Conservation (phyloP, 2,888 invertebrate genomes). For the Nezara viridula region DNA sequence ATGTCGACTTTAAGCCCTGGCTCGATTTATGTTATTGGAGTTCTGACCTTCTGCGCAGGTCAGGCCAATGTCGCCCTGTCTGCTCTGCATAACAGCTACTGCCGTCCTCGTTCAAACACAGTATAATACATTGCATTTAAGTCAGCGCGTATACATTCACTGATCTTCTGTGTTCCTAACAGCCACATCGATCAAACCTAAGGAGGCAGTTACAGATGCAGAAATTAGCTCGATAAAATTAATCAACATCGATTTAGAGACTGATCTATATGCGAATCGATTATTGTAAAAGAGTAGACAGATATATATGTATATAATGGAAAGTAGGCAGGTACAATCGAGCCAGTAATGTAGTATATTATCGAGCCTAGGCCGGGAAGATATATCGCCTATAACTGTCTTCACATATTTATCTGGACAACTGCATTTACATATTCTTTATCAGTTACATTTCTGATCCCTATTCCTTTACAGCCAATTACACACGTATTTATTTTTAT, state of each 20-base stretch:
- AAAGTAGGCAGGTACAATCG: not conserved
- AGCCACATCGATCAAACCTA: not conserved
- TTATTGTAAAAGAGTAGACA: not conserved
- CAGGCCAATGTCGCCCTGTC: constrained; percentile 4
- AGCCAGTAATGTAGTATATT: not conserved
- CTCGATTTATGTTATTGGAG: constrained; percentile 4
- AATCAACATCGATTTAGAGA: constrained; percentile 2
- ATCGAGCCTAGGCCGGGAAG: not conserved
- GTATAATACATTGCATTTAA: not conserved
- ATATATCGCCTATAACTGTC: constrained; percentile 32
- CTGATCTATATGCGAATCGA: constrained; percentile 5
- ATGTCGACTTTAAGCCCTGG: not conserved
- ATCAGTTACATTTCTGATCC: constrained; percentile 15
- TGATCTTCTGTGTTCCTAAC: not conserved
- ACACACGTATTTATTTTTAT: not conserved
- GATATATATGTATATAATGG: not conserved
- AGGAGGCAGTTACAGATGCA: not conserved
- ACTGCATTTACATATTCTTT: constrained; percentile 10
- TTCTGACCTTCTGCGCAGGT: not conserved
- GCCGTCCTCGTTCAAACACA: not conserved
- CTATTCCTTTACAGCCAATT: not conserved
- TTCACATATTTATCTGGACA: constrained; percentile 16
- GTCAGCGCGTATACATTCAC: not conserved
- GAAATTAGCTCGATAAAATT: constrained; percentile 20
- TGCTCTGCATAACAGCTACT: not conserved